phyloP scores from a whole-genome alignment of 1,140 invertebrate genomes.

The Drosophila tani region DNA sequence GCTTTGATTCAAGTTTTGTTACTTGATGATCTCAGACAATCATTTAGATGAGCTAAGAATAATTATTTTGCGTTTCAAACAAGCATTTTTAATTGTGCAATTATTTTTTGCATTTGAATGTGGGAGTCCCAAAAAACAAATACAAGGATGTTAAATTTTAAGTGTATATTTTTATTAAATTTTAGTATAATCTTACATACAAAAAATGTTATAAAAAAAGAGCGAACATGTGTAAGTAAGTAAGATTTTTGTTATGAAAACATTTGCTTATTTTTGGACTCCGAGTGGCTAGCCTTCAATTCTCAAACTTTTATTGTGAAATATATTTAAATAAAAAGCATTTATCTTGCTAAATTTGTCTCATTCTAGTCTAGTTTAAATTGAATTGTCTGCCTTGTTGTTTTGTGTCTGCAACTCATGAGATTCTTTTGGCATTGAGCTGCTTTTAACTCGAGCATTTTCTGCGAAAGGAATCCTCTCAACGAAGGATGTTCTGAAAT shows the following conservation, averaged over 20 bases:
- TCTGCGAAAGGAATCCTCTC: conserved; percentile 23
- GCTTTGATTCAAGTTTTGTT: background rate
- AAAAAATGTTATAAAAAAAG: too few relatives aligned
- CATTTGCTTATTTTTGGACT: too few relatives aligned
- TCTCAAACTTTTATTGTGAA: too few relatives aligned
- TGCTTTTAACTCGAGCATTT: conserved; percentile 21
- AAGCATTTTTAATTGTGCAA: background rate
- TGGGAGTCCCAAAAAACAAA: background rate
- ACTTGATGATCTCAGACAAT: conserved; percentile 8
- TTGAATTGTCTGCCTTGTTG: background rate
- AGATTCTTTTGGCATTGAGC: conserved; percentile 25
- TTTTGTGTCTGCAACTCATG: conserved; percentile 1
- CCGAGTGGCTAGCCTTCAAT: too few relatives aligned
- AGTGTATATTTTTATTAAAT: too few relatives aligned
- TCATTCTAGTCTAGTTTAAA: background rate
- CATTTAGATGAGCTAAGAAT: conserved; percentile 6
- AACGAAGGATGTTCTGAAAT: conserved; percentile 25
- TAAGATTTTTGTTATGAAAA: too few relatives aligned
- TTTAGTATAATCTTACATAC: too few relatives aligned
- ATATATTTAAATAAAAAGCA: background rate
- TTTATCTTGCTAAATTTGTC: too few relatives aligned
- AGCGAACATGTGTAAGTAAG: too few relatives aligned
- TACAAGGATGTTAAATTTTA: background rate
- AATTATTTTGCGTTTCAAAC: background rate
- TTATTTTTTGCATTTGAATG: background rate